Evolutionary conservation across 92 coral and sea anemone species (phyloP).

Genomic region (Ricordea florida): DNA sequence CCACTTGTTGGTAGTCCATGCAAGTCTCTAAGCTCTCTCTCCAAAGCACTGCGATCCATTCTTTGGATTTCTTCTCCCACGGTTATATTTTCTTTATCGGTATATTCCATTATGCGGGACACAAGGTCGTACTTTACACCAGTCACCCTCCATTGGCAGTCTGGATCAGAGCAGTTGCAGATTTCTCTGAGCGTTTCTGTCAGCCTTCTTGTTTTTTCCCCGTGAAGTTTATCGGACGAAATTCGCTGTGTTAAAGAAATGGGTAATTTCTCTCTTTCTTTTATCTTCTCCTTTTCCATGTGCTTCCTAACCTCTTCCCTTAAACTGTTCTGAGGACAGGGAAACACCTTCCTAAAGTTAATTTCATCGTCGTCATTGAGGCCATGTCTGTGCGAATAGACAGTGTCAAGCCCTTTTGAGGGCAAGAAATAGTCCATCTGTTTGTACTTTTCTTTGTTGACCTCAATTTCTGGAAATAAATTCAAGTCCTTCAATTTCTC

Average conservation of each 20-base stretch:
- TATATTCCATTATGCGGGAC: slow-evolving; percentile 58
- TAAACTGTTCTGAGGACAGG: slow-evolving; percentile 41
- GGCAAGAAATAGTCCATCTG: slow-evolving; percentile 38
- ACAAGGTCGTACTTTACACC: slow-evolving; percentile 60
- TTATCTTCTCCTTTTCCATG: slow-evolving; percentile 25
- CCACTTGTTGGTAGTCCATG: slow-evolving; percentile 24
- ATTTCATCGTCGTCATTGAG: slow-evolving; percentile 1
- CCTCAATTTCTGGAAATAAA: slow-evolving; percentile 9
- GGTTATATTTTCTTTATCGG: background rate
- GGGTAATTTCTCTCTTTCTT: slow-evolving; percentile 1
- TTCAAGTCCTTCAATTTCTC: background rate
- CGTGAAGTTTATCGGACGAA: slow-evolving; percentile 37
- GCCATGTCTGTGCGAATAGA: slow-evolving; percentile 18
- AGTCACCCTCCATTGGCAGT: slow-evolving; percentile 35
- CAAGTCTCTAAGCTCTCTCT: slow-evolving; percentile 9
- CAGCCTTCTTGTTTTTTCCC: slow-evolving; percentile 10
- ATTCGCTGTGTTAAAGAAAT: slow-evolving; percentile 19
- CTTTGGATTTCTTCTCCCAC: slow-evolving; percentile 1
- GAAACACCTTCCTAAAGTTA: slow-evolving; percentile 15
- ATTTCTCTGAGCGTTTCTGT: slow-evolving; percentile 35
- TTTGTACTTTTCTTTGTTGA: slow-evolving; percentile 3
- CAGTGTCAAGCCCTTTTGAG: slow-evolving; percentile 15
- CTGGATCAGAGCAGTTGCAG: slow-evolving; percentile 28
- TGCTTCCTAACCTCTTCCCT: slow-evolving; percentile 29
- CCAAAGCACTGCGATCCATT: background rate